Percentiles rank a stretch among this genome's conserved stretches.
Evolutionary conservation across 2,113 vertebrate species (phyloP).

Genomic region (Ictalurus punctatus): DNA sequence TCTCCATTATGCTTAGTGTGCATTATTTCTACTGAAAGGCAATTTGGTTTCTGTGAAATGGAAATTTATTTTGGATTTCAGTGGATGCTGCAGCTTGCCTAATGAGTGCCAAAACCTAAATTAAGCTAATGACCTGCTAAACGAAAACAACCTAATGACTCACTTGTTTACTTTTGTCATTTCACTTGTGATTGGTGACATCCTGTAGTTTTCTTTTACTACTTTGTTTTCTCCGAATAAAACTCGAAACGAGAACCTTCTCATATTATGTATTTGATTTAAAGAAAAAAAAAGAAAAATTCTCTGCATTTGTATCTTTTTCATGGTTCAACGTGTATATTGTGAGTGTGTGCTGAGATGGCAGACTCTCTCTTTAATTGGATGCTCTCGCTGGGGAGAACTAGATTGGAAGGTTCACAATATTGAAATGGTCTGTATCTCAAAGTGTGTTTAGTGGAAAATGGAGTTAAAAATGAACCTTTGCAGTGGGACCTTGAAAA

Average conservation of each 20-base stretch:
- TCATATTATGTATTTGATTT: neutral
- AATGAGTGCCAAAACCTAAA: slow-evolving; percentile 18
- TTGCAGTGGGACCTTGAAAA: slow-evolving; percentile 51
- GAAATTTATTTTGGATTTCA: neutral
- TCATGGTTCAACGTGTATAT: slow-evolving; percentile 62
- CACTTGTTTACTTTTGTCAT: slow-evolving; percentile 1
- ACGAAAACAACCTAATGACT: neutral
- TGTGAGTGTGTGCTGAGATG: slow-evolving; percentile 66
- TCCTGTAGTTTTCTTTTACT: neutral
- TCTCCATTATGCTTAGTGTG: slow-evolving; percentile 3
- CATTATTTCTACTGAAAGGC: slow-evolving; percentile 7
- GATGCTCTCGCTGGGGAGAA: slow-evolving; percentile 64
- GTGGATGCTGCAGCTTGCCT: slow-evolving; percentile 2
- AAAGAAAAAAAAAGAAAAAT: too few species aligned
- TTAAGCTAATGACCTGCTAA: slow-evolving; percentile 11
- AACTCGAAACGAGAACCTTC: neutral
- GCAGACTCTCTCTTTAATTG: slow-evolving; percentile 69
- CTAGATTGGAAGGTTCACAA: slow-evolving; percentile 67
- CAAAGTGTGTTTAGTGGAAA: slow-evolving; percentile 56
- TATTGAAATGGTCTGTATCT: slow-evolving; percentile 64
- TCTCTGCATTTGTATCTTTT: slow-evolving; percentile 37
- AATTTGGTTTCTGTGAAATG: slow-evolving; percentile 7
- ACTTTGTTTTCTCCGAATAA: neutral
- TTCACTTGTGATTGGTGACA: neutral
- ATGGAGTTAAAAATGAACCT: slow-evolving; percentile 52